Evolutionary conservation across 2,797 vertebrate genomes (phyloP).

Genomic region (Galaxias olidus): DNA sequence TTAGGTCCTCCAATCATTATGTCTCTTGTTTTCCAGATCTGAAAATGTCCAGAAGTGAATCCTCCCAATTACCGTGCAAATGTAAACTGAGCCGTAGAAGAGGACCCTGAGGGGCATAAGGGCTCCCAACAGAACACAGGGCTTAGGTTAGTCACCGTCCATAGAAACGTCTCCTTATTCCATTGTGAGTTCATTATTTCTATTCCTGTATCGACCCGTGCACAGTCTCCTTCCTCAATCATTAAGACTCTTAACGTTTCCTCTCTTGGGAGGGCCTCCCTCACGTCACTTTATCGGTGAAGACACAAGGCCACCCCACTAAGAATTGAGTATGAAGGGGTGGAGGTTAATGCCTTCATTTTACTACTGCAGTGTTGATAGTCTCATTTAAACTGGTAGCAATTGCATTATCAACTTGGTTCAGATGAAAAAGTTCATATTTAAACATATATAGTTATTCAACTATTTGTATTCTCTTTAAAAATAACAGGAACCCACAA

Average conservation of each 20-base stretch:
- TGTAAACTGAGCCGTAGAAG: neutral
- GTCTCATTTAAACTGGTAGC: no score
- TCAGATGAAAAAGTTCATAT: no score
- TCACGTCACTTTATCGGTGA: constrained; percentile 22
- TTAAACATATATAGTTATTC: no score
- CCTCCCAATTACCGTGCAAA: constrained; percentile 38
- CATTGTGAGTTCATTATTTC: constrained; percentile 52
- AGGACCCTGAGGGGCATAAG: constrained; percentile 10
- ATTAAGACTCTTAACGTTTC: constrained; percentile 27
- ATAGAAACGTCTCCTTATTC: constrained; percentile 44
- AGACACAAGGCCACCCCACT: constrained; percentile 57
- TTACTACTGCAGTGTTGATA: neutral
- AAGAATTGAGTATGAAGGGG: constrained; percentile 52
- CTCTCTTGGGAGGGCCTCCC: constrained; percentile 24
- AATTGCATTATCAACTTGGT: no score
- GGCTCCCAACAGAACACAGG: constrained; percentile 19
- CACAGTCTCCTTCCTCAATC: constrained; percentile 11
- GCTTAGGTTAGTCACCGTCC: constrained; percentile 24
- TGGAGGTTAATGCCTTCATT: neutral
- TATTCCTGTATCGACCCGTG: constrained; percentile 32
- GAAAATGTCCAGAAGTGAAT: constrained; percentile 15
- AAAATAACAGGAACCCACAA: no score
- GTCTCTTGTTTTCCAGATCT: neutral
- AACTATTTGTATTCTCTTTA: no score
- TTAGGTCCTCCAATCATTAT: neutral